phyloP scores from a whole-genome alignment of 2,888 invertebrate genomes.

The Euzophera pinguis region DNA sequence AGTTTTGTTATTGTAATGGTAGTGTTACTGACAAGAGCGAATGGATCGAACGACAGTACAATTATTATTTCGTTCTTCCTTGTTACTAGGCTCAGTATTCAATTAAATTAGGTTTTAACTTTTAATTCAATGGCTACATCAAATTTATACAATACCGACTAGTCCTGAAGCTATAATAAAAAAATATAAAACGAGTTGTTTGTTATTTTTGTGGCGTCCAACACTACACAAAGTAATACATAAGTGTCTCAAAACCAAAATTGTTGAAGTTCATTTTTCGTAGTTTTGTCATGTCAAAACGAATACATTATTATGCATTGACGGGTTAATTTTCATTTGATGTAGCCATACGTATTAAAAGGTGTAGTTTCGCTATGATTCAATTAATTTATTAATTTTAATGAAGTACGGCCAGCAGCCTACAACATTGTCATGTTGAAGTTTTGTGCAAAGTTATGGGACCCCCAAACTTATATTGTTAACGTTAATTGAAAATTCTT shows the following conservation, averaged over 20 bases:
- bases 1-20: neutral
- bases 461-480: neutral
- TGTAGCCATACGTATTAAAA: slow-evolving; percentile 1
- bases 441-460: neutral
- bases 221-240: no score
- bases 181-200: no score
- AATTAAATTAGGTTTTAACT: neutral
- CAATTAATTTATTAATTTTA: neutral
- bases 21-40: slow-evolving; percentile 1
- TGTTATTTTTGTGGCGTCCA: no score
- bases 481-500: neutral
- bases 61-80: neutral
- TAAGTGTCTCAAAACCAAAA: no score
- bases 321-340: neutral
- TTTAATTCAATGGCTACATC: neutral
- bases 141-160: neutral
- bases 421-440: neutral
- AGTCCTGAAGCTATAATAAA: neutral
- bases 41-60: slow-evolving; percentile 2
- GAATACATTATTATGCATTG: no score
- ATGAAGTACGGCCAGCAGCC: neutral
- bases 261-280: no score
- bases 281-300: no score
- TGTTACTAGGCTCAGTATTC: slow-evolving; percentile 5
- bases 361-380: neutral